These are phyloP conservation scores for Anthrax anthrax DNA, from an alignment of 2,888 invertebrate genomes.

Conservation along the genomic window DNA sequence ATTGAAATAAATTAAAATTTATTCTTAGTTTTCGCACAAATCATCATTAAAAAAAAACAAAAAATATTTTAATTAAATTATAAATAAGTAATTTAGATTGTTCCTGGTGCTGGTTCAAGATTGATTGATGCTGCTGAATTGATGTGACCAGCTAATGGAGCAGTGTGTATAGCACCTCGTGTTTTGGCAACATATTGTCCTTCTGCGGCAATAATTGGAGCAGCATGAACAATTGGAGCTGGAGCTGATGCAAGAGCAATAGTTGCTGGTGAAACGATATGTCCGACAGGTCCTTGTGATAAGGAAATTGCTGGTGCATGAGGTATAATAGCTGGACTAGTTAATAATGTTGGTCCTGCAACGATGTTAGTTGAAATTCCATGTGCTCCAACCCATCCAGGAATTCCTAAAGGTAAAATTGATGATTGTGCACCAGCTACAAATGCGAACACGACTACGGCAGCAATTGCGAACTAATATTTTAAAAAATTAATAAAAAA, in stretches of 20 bases:
- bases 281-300: neutral
- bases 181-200: constrained; percentile 38
- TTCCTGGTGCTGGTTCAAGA: constrained; percentile 42
- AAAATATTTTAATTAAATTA: no score
- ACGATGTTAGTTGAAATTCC: constrained; percentile 2
- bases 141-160: constrained; percentile 39
- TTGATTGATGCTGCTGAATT: constrained; percentile 36
- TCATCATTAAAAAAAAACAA: no score
- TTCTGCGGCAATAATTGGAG: constrained; percentile 5
- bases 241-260: neutral
- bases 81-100: constrained; percentile 21
- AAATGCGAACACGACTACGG: constrained; percentile 31
- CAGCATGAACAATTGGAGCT: neutral
- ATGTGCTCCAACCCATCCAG: constrained; percentile 12
- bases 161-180: constrained; percentile 40
- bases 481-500: no score
- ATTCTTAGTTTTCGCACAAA: neutral
- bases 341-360: neutral
- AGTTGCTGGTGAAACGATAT: no score
- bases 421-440: constrained; percentile 30
- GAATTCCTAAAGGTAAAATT: constrained; percentile 17
- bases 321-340: constrained; percentile 9
- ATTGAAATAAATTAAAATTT: neutral
- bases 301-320: constrained; percentile 5
- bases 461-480: constrained; percentile 23